These are phyloP conservation scores for Aldabrachelys gigantea DNA, from an alignment of 2,113 vertebrate genomes.

Conservation along the genomic window DNA sequence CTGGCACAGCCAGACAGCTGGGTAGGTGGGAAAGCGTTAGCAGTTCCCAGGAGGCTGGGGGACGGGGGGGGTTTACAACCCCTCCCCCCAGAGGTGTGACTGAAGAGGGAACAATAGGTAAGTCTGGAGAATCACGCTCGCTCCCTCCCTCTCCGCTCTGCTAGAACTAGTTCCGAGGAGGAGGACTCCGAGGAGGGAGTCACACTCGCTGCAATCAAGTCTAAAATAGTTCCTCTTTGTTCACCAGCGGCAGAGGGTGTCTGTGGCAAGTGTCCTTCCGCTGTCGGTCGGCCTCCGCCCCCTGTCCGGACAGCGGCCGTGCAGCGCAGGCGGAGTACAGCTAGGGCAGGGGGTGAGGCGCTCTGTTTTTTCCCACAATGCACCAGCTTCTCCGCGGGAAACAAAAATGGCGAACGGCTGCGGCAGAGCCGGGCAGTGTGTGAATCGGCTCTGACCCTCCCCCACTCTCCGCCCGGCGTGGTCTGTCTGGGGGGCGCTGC, in stretches of 20 bases:
- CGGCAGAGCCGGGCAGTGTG: conserved; percentile 47
- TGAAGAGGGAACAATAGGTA: conserved; percentile 6
- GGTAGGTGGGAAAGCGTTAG: background rate
- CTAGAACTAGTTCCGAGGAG: background rate
- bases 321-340: conserved; percentile 36
- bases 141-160: rapidly evolving
- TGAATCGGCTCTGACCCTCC: conserved; percentile 32
- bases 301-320: conserved; percentile 12
- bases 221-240: conserved; percentile 69
- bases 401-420: conserved; percentile 91
- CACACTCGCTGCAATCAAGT: rapidly evolving
- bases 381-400: conserved; percentile 89
- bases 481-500: background rate
- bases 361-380: conserved; percentile 86
- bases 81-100: background rate
- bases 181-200: background rate
- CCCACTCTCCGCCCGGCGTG: background rate
- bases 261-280: background rate
- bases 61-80: rapidly evolving
- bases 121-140: rapidly evolving
- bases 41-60: background rate
- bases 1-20: background rate
- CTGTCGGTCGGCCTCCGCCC: background rate
- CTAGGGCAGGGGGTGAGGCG: conserved; percentile 6
- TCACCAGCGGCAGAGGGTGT: rapidly evolving